phyloP scores from a whole-genome alignment of 2,797 vertebrate genomes.

The Pachyuromys duprasi region DNA sequence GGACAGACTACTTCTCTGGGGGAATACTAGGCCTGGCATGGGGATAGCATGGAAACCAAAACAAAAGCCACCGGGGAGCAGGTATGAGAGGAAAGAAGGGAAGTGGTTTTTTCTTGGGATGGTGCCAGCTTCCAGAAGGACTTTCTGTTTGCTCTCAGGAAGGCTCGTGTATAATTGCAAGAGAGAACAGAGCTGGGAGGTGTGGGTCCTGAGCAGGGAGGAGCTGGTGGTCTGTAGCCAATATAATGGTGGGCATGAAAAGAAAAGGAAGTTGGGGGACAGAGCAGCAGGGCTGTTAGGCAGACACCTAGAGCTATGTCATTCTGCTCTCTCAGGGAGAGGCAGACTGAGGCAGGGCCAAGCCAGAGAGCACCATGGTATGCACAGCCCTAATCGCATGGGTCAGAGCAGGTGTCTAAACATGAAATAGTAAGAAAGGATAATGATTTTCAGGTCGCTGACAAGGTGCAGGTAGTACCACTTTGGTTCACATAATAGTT shows the following conservation, averaged over 20 bases:
- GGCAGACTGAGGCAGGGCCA: background rate
- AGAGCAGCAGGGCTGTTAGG: background rate
- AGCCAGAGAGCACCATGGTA: background rate
- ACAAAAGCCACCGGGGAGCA: background rate
- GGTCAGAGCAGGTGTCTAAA: background rate
- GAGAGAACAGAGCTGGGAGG: background rate
- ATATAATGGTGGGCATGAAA: background rate
- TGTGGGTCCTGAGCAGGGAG: too few relatives aligned
- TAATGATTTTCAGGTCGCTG: background rate
- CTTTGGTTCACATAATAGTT: background rate
- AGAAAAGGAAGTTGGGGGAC: background rate
- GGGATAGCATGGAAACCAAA: background rate
- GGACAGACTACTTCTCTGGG: background rate
- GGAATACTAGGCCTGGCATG: background rate
- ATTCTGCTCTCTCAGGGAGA: background rate
- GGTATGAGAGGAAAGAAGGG: background rate
- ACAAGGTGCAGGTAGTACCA: too few relatives aligned
- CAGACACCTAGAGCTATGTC: background rate
- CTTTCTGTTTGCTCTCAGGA: background rate
- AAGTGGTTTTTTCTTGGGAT: background rate
- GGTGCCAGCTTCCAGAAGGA: constrained; percentile 3
- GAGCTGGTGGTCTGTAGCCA: background rate
- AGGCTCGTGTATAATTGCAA: background rate
- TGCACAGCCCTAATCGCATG: background rate
- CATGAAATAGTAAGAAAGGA: too few relatives aligned